Evolutionary conservation across 2,888 invertebrate genomes (phyloP).

Genomic region (Volucella zonaria): DNA sequence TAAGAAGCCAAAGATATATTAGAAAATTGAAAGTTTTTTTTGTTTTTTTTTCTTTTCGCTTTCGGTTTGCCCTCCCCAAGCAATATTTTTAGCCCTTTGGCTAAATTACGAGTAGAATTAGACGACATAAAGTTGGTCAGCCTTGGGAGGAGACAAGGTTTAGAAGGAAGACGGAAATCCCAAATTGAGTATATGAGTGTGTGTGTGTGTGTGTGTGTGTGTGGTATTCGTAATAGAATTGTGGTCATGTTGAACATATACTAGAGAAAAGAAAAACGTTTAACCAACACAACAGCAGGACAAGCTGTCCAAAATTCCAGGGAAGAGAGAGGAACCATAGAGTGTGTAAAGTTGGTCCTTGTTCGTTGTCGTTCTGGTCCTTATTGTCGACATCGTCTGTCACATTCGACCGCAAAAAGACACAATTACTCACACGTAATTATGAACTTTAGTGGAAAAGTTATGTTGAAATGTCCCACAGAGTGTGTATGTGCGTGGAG

Average conservation of each 20-base stretch:
- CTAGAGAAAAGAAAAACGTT: slow-evolving; percentile 2
- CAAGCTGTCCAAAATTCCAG: background rate
- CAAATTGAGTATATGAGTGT: slow-evolving; percentile 23
- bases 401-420: slow-evolving; percentile 49
- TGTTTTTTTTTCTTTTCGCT: slow-evolving; percentile 15
- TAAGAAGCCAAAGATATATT: slow-evolving; percentile 37
- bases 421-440: slow-evolving; percentile 46
- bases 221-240: slow-evolving; percentile 25
- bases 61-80: background rate
- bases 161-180: background rate
- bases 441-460: slow-evolving; percentile 64
- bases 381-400: slow-evolving; percentile 46
- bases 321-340: background rate
- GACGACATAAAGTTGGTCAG: slow-evolving; percentile 45
- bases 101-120: slow-evolving; percentile 25
- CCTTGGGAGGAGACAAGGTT: background rate
- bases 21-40: slow-evolving; percentile 38
- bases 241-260: slow-evolving; percentile 29
- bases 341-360: slow-evolving; percentile 52
- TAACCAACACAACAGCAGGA: slow-evolving; percentile 4
- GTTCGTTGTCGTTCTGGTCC: slow-evolving; percentile 25
- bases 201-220: slow-evolving; percentile 17
- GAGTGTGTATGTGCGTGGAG: background rate
- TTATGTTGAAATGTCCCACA: slow-evolving; percentile 43
- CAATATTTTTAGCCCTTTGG: background rate